A percentile compares a stretch with the other conserved stretches of the same genome.
Conservation (phyloP, 2,888 invertebrate species). For the Homarus gammarus region DNA sequence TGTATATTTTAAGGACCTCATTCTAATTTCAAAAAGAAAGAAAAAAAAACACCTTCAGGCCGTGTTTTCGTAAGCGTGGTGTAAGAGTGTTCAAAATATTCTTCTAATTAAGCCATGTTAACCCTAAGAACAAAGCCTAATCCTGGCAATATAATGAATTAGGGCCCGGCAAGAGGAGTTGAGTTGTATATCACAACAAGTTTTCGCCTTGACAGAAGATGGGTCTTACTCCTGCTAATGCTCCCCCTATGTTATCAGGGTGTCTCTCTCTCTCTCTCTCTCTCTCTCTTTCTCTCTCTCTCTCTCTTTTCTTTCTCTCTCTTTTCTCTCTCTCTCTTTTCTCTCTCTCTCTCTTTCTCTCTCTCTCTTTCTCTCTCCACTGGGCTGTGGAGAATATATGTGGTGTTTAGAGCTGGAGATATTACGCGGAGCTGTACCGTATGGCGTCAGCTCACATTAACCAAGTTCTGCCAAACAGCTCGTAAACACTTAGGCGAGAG, state of each 20-base stretch:
- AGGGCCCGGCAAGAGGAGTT: background rate
- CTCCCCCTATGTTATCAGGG: background rate
- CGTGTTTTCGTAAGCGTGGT: background rate
- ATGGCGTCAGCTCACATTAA: slow-evolving; percentile 2
- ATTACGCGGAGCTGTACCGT: background rate
- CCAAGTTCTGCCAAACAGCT: background rate
- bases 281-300: slow-evolving; percentile 14
- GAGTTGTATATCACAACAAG: slow-evolving; percentile 27
- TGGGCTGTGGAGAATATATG: background rate
- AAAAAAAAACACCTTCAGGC: background rate
- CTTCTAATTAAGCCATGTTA: slow-evolving; percentile 59
- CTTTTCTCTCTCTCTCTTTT: slow-evolving; percentile 5
- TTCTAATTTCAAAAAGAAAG: too few species aligned
- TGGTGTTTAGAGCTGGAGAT: slow-evolving; percentile 29
- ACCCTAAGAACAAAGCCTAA: slow-evolving; percentile 55
- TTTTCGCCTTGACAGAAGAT: slow-evolving; percentile 19
- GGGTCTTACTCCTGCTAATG: slow-evolving; percentile 21
- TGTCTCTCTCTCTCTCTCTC: background rate
- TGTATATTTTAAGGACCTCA: too few species aligned
- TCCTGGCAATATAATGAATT: slow-evolving; percentile 59
- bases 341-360: background rate
- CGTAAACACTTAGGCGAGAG: background rate
- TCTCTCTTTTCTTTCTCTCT: background rate
- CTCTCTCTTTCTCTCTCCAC: background rate
- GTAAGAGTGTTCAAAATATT: slow-evolving; percentile 40